Evolutionary conservation across 2,888 invertebrate genomes (phyloP).

Genomic region (Caenorhabditis wallacei): DNA sequence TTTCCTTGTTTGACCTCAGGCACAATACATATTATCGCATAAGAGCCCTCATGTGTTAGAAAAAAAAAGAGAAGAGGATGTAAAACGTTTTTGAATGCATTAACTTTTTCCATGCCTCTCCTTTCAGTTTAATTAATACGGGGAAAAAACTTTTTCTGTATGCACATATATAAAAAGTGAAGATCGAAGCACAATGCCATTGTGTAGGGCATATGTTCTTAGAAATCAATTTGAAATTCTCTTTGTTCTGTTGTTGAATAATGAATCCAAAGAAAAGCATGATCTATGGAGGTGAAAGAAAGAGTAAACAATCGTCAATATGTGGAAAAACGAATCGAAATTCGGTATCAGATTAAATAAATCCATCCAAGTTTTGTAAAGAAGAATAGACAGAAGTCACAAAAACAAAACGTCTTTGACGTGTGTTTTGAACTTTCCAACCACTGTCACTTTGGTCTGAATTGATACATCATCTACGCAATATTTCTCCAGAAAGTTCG

Average conservation of each 20-base stretch:
- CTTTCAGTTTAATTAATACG: slow-evolving; percentile 46
- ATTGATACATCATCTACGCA: slow-evolving; percentile 20
- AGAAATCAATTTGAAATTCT: slow-evolving; percentile 16
- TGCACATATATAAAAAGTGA: slow-evolving; percentile 19
- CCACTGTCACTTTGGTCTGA: too few species aligned
- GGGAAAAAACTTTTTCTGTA: slow-evolving; percentile 27
- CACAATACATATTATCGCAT: slow-evolving; percentile 51
- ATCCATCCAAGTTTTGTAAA: neutral
- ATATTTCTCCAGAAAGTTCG: neutral
- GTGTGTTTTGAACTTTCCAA: slow-evolving; percentile 6
- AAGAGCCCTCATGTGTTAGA: slow-evolving; percentile 29
- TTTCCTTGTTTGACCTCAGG: slow-evolving; percentile 48
- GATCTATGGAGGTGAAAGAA: slow-evolving; percentile 37
- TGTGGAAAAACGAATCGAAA: neutral
- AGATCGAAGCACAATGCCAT: slow-evolving; percentile 33
- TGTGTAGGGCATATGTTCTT: slow-evolving; percentile 27
- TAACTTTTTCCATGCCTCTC: slow-evolving; percentile 15
- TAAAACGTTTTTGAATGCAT: slow-evolving; percentile 15
- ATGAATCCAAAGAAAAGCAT: slow-evolving; percentile 13
- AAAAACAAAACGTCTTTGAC: slow-evolving; percentile 1
- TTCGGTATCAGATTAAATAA: slow-evolving; percentile 7
- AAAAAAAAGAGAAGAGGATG: slow-evolving; percentile 20
- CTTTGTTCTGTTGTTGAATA: slow-evolving; percentile 31
- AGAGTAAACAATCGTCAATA: slow-evolving; percentile 36
- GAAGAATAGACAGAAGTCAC: slow-evolving; percentile 1